Evolutionary conservation across 1,140 invertebrate species (phyloP), one percentile per base, ranked within the genome.

Genomic region (Leptopilina clavipes): DNA sequence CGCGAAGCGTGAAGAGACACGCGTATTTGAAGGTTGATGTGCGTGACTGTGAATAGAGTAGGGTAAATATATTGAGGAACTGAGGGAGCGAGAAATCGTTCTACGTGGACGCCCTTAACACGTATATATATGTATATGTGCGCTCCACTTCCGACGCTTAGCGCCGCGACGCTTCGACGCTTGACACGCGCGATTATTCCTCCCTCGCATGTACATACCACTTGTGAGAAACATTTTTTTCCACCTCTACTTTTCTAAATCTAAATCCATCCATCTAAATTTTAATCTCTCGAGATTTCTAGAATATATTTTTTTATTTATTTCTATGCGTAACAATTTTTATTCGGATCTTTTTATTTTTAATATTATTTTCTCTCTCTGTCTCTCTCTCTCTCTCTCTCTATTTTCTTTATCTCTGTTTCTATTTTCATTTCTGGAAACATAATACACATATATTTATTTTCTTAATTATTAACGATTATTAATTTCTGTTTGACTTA

Each of bases 61-160:
- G 14, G 45, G 25, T 45, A 54, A 40, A 52, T 54, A 19, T 19
- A 73, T 52, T 73, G 14, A n/a, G 71, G 76, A 74, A 56, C 71
- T 54, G 59, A 43, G 75, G 76, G 76, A 76, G 70, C 79, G 80
- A 80, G 74, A 80, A 84, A 84, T 85, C 84, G 84, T 86, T 86
- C 80, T 82, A 85, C 82, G 81, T 83, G 79, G 79, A 71, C 82
- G 74, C 79, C 56, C 73, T 79, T 84, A 81, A 81, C 78, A 79
- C 79, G 80, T 82, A 80, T 40, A 40, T 40, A 40, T 40, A 40
- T 9, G 9, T 40, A 40, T 40, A 40, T 76, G 81, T 86, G 76
- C 86, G 88, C 88, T 89, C 88, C 83, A 88, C 86, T 89, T 90
- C 89, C 88, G 89, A 89, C 87, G 89, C 88, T 89, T 82, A 87